Base-by-base conservation (phyloP, 2,113 vertebrate genomes). In the Sterrhoptilus dennistouni region DNA sequence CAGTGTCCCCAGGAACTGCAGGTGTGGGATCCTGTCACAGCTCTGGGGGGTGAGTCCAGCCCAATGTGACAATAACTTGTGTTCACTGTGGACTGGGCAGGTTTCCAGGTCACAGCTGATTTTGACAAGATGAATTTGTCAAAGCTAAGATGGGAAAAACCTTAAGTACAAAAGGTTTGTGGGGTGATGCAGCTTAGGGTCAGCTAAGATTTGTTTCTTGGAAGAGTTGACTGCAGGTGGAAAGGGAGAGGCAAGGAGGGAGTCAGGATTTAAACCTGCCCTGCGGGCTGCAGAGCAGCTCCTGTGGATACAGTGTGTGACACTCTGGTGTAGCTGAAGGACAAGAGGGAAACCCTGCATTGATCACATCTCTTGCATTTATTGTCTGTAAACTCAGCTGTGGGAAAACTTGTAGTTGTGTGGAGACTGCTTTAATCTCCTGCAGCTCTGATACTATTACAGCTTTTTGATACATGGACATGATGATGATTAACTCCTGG, bases 291-390 rank as follows among this genome's bases (percentile, higher is more conserved):
- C 54, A 72, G 68, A 61, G 59, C 54, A 89, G 49, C 25, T 57
- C 3, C 27, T 28, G 17, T 33, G 36, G 60, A 11, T 11, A 3
- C 1, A 35, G 53, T 3, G 6, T 11, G 7, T 2, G 8, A 76
- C 79, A 66, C 66, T 61, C 66, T 61, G 2, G 0, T 12, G 11
- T 17, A 49, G 54, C 44, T 49, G 36, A 71, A 49, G 21, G 38
- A 8, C 33, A 40, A 12, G 50, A 63, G 47, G 86, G 33, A 59
- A 18, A 60, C 20, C 5, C 35, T 74, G 52, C 20, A 11, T 2
- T 35, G 35, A 63, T 89, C 29, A 13, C 27, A 47, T 42, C 54
- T 35, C n/a, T 40, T 53, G 11, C 8, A 64, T 47, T 60, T 42
- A 19, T 31, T 50, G 12, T 65, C 22, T 45, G 44, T 2, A 33